phyloP scores from a whole-genome alignment of 1,140 invertebrate species.

The Pseudomyrmex gracilis region DNA sequence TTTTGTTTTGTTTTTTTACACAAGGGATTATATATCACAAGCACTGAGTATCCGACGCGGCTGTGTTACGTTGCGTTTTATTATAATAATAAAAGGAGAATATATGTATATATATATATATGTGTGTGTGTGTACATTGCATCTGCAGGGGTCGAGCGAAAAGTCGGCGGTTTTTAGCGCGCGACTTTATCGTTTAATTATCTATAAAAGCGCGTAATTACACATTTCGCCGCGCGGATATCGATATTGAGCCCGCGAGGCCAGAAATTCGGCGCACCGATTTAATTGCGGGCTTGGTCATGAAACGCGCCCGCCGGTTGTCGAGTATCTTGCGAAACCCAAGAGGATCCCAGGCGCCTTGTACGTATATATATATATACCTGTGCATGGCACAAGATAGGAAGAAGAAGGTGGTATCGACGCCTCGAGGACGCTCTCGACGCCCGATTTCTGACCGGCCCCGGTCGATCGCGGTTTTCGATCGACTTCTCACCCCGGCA shows the following conservation, averaged over 20 bases:
- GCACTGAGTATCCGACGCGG: background rate
- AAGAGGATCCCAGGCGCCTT: conserved; percentile 5
- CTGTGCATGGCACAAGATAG: background rate
- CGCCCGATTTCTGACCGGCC: conserved; percentile 58
- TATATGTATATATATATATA: too few species aligned
- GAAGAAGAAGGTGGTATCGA: conserved; percentile 40
- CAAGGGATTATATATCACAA: too few species aligned
- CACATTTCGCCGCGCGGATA: conserved; percentile 41
- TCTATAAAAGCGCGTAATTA: conserved; percentile 60
- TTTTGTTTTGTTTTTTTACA: too few species aligned
- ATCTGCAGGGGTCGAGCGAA: background rate
- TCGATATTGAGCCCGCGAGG: conserved; percentile 26
- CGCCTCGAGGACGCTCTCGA: conserved; percentile 66
- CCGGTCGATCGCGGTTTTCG: conserved; percentile 47
- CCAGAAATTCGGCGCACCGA: conserved; percentile 57
- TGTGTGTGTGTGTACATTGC: background rate
- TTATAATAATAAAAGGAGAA: background rate
- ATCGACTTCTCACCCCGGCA: conserved; percentile 64
- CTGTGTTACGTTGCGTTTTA: background rate
- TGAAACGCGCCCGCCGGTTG: conserved; percentile 26
- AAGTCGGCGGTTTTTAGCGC: background rate
- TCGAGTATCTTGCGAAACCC: conserved; percentile 12
- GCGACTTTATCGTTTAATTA: conserved; percentile 69
- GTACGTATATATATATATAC: background rate
- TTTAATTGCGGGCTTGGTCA: conserved; percentile 68